Conservation (phyloP, 2,113 vertebrate species). For the Nicator chloris region DNA sequence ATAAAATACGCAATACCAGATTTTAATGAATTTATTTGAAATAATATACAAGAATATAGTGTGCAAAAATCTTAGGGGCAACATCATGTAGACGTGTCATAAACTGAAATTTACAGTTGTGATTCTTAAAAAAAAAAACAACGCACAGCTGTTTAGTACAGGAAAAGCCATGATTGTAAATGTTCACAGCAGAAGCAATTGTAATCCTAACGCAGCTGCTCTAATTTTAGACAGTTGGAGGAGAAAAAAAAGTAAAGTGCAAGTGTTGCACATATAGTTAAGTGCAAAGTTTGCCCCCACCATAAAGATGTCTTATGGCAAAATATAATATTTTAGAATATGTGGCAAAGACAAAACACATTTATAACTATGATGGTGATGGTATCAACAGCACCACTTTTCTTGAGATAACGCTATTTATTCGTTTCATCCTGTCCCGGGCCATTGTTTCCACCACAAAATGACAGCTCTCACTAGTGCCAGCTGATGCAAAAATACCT, state of each 20-base stretch:
- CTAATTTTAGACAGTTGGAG: slow-evolving; percentile 69
- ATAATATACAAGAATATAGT: slow-evolving; percentile 98
- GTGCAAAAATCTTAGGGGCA: slow-evolving; percentile 95
- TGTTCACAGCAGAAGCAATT: slow-evolving; percentile 73
- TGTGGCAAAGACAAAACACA: slow-evolving; percentile 73
- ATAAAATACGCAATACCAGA: neutral
- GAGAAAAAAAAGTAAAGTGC: slow-evolving; percentile 80
- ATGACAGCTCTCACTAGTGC: slow-evolving; percentile 2
- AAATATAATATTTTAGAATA: slow-evolving; percentile 68
- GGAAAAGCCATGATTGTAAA: slow-evolving; percentile 81
- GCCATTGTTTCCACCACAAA: neutral
- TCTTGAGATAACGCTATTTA: slow-evolving; percentile 65
- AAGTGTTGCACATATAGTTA: slow-evolving; percentile 77
- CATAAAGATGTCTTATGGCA: slow-evolving; percentile 73
- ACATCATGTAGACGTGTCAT: slow-evolving; percentile 85
- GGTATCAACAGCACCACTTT: slow-evolving; percentile 68
- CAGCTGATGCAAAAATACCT: slow-evolving; percentile 14
- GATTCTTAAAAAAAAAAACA: slow-evolving; percentile 74
- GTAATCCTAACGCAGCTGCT: slow-evolving; percentile 63
- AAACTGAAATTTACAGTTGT: slow-evolving; percentile 81
- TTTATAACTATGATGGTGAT: slow-evolving; percentile 68
- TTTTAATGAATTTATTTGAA: slow-evolving; percentile 94
- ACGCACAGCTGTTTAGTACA: slow-evolving; percentile 75
- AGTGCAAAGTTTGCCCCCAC: slow-evolving; percentile 84
- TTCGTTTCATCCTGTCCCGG: neutral